Percentiles rank a stretch among this genome's conserved stretches.
Evolutionary conservation across 2,797 vertebrate species (phyloP).

Genomic region (Danio choprae): DNA sequence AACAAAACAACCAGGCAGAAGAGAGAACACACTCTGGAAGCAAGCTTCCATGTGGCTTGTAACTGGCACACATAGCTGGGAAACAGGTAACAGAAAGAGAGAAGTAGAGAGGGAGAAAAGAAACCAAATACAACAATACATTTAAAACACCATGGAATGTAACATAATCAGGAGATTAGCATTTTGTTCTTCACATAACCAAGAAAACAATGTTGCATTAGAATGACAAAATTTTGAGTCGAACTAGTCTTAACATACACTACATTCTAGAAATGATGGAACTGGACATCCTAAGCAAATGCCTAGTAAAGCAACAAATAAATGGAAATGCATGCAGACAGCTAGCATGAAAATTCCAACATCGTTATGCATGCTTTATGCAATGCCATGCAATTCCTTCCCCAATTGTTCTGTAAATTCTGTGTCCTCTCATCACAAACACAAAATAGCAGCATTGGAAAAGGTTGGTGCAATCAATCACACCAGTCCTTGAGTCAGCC

Average conservation of each 20-base stretch:
- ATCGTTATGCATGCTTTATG: conserved; percentile 21
- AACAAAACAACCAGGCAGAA: no score
- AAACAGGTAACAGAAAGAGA: no score
- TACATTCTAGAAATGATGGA: conserved; percentile 29
- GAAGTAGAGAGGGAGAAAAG: no score
- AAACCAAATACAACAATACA: no score
- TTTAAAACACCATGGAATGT: no score
- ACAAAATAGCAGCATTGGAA: conserved; percentile 9
- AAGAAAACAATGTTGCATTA: neutral
- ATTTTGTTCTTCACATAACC: neutral
- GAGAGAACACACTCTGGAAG: no score
- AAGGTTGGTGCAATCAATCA: conserved; percentile 21
- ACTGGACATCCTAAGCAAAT: neutral
- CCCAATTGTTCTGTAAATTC: neutral
- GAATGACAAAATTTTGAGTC: neutral
- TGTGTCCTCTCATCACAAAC: conserved; percentile 1
- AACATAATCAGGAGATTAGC: no score
- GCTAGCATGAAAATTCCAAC: neutral
- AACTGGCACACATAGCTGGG: no score
- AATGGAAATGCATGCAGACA: conserved; percentile 12
- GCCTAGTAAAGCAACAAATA: conserved; percentile 4
- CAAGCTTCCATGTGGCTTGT: no score
- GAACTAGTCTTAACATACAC: conserved; percentile 1
- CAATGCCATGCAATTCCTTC: conserved; percentile 36
- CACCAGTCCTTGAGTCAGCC: neutral